A percentile compares a stretch with the other conserved stretches of the same genome.
These are phyloP conservation scores for Lepidocyrtinus sp. DNA, from an alignment of 2,888 invertebrate species.

Conservation along the genomic window DNA sequence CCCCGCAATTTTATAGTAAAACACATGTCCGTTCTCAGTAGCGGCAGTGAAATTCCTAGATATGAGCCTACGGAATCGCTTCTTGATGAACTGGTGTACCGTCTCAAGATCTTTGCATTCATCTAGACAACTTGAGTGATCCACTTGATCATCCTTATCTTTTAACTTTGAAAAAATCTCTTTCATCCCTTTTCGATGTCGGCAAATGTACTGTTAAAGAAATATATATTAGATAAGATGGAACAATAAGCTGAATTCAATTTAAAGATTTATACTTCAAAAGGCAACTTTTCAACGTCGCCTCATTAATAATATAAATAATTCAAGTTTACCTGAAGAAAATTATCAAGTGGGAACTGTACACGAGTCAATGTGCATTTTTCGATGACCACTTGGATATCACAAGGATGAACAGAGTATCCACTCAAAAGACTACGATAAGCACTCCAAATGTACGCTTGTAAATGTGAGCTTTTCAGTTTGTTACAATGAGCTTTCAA, in stretches of 20 bases:
- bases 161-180: conserved; percentile 60
- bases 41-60: conserved; percentile 56
- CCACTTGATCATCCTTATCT: too few relatives aligned
- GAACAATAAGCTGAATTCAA: not conserved
- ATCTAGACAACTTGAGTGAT: too few relatives aligned
- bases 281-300: too few relatives aligned
- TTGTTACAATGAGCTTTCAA: conserved; percentile 33
- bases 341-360: conserved; percentile 81
- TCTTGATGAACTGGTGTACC: conserved; percentile 63
- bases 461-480: conserved; percentile 30
- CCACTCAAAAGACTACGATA: conserved; percentile 75
- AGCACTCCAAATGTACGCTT: conserved; percentile 38
- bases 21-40: conserved; percentile 55
- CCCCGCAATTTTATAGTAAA: conserved; percentile 31
- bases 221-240: not conserved
- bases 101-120: conserved; percentile 51
- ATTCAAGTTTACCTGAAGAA: conserved; percentile 76
- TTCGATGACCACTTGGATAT: conserved; percentile 81
- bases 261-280: too few relatives aligned
- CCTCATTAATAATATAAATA: too few relatives aligned
- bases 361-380: conserved; percentile 80
- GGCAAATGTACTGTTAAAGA: not conserved
- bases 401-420: conserved; percentile 76
- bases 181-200: conserved; percentile 20
- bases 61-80: conserved; percentile 60